Evolutionary conservation across 1,140 invertebrate genomes (phyloP), one percentile per base, ranked within the genome.

Genomic region (Megalopta genalis): DNA sequence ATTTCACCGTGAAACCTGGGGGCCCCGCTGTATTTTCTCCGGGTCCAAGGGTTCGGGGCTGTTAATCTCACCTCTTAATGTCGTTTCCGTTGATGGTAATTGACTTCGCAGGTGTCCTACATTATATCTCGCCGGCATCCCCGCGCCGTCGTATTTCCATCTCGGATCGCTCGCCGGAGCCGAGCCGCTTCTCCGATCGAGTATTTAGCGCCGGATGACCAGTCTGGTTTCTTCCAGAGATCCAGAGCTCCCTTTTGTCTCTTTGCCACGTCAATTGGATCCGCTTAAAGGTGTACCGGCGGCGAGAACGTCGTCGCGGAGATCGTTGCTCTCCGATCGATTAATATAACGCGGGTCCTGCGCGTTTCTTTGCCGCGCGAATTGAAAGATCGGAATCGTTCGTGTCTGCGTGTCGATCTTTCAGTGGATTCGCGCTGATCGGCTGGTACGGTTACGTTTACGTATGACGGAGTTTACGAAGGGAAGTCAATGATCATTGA

Each of bases 251-350:
- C 18, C 21, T n/a, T 57, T 6, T 6, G n/a, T 42, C n/a, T 54
- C 69, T 71, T 60, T 42, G 39, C 59, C 69, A 37, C 57, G 7
- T 42, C 21, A 5, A 39, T 60, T 57, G 37, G n/a, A 71, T 71
- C 69, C 68, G 68, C 54, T 71, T 71, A 42, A 57, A 71, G 54
- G 9, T 52, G 21, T 60, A 60, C 39, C n/a, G 16, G n/a, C 18
- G 39, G 10, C 10, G 7, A 37, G 21, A 14, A 14, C 14, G 14
- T 25, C 49, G 57, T 32, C 21, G 54, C 54, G 57, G 37, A 37
- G 37, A 57, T 57, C 37, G n/a, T 14, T 7, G 37, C 37, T 23
- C 21, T 4, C 39, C 37, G 69, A 71, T 60, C 59, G 59, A 60
- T 37, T 23, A 60, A 70, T 32, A 54, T n/a, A n/a, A n/a, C n/a